These are phyloP conservation scores for Rhinopomastus cyanomelas DNA, from an alignment of 2,113 vertebrate genomes.

Conservation along the genomic window DNA sequence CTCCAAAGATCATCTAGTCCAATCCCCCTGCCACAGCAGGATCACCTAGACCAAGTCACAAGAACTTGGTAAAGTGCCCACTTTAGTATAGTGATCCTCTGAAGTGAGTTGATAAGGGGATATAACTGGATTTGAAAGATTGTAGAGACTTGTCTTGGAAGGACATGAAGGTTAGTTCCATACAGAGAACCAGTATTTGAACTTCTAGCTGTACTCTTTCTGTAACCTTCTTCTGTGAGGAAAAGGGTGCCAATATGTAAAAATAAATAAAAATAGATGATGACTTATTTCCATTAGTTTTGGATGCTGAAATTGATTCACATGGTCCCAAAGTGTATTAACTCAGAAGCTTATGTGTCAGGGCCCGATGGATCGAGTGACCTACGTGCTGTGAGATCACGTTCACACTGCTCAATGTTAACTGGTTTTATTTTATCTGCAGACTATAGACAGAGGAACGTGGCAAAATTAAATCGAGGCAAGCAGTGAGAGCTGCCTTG, in stretches of 20 bases:
- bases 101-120: constrained; percentile 38
- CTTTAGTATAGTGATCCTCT: constrained; percentile 25
- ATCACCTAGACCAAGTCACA: too few species aligned
- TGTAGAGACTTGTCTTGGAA: constrained; percentile 13
- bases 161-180: neutral
- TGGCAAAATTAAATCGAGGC: neutral
- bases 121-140: constrained; percentile 47
- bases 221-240: neutral
- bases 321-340: neutral
- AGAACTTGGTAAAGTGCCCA: neutral
- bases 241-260: neutral
- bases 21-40: too few species aligned
- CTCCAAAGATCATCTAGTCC: too few species aligned
- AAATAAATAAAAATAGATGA: neutral
- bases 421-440: neutral
- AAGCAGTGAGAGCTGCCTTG: neutral
- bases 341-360: neutral
- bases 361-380: neutral
- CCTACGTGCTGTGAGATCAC: rapidly evolving
- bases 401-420: neutral
- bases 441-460: neutral
- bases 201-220: neutral
- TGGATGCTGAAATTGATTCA: neutral
- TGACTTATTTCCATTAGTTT: neutral
- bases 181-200: neutral